Evolutionary conservation across 2,888 invertebrate genomes (phyloP).

Genomic region (Cyaniris semiargus): DNA sequence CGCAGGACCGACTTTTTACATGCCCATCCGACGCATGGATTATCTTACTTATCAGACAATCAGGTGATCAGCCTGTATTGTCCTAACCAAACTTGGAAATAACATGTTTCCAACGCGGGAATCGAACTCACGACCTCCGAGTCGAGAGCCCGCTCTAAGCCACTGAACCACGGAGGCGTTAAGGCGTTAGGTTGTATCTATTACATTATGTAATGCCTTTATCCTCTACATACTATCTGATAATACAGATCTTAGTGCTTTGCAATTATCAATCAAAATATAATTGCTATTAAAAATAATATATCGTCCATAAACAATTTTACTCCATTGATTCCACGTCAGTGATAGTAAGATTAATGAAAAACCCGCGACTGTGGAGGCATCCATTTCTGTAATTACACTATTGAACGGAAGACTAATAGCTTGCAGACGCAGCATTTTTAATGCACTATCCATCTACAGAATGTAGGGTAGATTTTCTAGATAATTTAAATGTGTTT

Average conservation of each 20-base stretch:
- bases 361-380: slow-evolving; percentile 42
- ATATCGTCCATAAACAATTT: slow-evolving; percentile 42
- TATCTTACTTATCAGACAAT: too few species aligned
- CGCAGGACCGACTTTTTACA: too few species aligned
- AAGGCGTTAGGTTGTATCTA: too few species aligned
- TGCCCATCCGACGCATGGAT: too few species aligned
- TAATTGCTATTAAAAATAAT: slow-evolving; percentile 37
- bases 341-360: slow-evolving; percentile 64
- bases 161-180: too few species aligned
- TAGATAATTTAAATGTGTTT: background rate
- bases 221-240: background rate
- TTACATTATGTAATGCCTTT: background rate
- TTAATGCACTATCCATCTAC: background rate
- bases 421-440: background rate
- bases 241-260: background rate
- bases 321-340: slow-evolving; percentile 56
- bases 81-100: too few species aligned
- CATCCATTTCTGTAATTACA: slow-evolving; percentile 62
- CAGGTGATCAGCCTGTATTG: too few species aligned
- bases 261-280: slow-evolving; percentile 19
- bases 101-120: too few species aligned
- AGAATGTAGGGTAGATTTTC: background rate
- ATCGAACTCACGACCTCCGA: too few species aligned
- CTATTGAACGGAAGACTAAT: slow-evolving; percentile 39
- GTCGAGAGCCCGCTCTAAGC: too few species aligned